phyloP scores from a whole-genome alignment of 2,113 vertebrate species.

The Tetraodon nigroviridis region DNA sequence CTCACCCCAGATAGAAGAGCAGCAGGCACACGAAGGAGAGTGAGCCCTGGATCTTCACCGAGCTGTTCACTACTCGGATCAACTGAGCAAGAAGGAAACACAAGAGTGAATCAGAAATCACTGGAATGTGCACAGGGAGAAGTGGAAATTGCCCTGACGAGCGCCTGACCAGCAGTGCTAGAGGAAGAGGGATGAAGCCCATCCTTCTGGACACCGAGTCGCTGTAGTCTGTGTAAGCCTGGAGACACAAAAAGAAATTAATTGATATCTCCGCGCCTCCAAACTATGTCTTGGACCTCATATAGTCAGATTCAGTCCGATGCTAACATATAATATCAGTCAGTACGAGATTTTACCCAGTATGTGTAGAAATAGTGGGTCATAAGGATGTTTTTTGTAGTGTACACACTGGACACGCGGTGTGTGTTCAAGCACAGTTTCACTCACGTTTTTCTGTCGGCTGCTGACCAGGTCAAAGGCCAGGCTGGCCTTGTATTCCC shows the following conservation, averaged over 20 bases:
- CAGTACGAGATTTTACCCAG: neutral
- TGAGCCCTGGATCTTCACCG: constrained; percentile 93
- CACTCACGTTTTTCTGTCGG: constrained; percentile 95
- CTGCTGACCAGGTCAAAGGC: constrained; percentile 99
- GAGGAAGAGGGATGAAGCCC: constrained; percentile 97
- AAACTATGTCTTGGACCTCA: neutral
- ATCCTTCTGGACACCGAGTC: constrained; percentile 96
- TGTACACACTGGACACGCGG: too few relatives aligned
- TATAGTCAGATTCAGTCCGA: neutral
- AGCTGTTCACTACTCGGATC: constrained; percentile 93
- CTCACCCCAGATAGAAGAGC: constrained; percentile 96
- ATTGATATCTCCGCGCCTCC: neutral
- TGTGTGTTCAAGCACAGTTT: neutral
- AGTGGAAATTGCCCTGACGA: neutral
- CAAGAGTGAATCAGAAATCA: neutral
- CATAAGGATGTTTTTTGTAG: too few relatives aligned
- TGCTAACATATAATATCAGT: too few relatives aligned
- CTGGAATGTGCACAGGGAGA: neutral
- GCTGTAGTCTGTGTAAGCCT: constrained; percentile 99
- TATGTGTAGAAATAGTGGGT: too few relatives aligned
- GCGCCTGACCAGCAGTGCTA: constrained; percentile 90
- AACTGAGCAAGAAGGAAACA: constrained; percentile 72
- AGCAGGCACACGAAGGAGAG: constrained; percentile 89
- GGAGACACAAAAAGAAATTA: constrained; percentile 24
- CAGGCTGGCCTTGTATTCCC: constrained; percentile 96